Percentiles rank a stretch among this genome's conserved stretches.
phyloP scores from a whole-genome alignment of 1,140 invertebrate species.

The Triops longicaudatus region DNA sequence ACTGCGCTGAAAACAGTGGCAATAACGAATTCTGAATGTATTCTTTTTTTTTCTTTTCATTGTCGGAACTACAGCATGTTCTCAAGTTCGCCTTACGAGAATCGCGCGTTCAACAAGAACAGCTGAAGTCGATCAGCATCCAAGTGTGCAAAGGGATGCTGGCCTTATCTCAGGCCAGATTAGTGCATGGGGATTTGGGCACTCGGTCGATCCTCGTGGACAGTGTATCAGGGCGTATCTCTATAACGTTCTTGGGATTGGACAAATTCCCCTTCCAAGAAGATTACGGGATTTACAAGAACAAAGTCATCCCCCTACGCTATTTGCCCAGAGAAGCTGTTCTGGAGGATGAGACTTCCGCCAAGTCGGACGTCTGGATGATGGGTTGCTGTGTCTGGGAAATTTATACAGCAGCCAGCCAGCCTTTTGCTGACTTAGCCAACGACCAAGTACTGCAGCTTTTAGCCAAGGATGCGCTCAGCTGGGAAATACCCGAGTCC shows the following conservation, averaged over 20 bases:
- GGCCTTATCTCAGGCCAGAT: slow-evolving; percentile 60
- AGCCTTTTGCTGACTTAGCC: slow-evolving; percentile 72
- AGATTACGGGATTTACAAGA: slow-evolving; percentile 22
- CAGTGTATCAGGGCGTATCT: slow-evolving; percentile 47
- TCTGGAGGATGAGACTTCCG: slow-evolving; percentile 82
- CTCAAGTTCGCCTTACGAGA: background rate
- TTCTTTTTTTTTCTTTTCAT: slow-evolving; percentile 41
- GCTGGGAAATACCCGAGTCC: slow-evolving; percentile 51
- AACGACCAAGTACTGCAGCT: slow-evolving; percentile 65
- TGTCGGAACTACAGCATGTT: background rate
- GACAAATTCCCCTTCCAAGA: slow-evolving; percentile 24
- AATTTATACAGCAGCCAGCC: slow-evolving; percentile 73
- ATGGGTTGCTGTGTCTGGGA: slow-evolving; percentile 87
- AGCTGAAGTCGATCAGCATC: slow-evolving; percentile 60
- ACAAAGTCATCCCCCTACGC: slow-evolving; percentile 60
- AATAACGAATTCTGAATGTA: no score
- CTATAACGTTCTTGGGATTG: slow-evolving; percentile 17
- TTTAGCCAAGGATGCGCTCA: slow-evolving; percentile 54
- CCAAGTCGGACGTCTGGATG: slow-evolving; percentile 88
- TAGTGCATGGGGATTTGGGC: slow-evolving; percentile 81
- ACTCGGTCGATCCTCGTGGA: slow-evolving; percentile 85
- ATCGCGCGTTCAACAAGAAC: slow-evolving; percentile 54
- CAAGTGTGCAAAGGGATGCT: slow-evolving; percentile 80
- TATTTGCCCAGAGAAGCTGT: slow-evolving; percentile 85
- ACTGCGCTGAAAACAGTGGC: no score